A percentile compares a stretch with the other conserved stretches of the same genome.
These are phyloP conservation scores for Schizopygopsis malacanthus DNA, from an alignment of 2,797 vertebrate species.

Conservation along the genomic window DNA sequence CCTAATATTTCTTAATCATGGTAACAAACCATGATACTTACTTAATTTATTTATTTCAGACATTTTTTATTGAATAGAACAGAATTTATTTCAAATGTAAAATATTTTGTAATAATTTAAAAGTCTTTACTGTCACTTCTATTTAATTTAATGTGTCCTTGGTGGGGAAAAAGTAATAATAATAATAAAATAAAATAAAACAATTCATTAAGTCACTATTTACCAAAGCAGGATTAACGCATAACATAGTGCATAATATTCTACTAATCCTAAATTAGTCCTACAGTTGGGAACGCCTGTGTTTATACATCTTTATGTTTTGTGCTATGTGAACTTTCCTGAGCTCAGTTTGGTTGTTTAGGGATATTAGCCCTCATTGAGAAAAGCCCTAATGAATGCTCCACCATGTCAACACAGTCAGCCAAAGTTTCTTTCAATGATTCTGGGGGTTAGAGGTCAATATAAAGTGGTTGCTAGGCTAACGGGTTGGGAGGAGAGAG, in stretches of 20 bases:
- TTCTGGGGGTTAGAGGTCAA: slow-evolving; percentile 16
- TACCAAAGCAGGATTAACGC: not conserved
- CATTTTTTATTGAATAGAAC: not conserved
- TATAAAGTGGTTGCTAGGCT: not conserved
- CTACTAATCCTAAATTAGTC: not conserved
- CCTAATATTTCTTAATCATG: too few species aligned
- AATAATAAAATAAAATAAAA: not conserved
- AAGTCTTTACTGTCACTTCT: not conserved
- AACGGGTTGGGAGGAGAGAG: not conserved
- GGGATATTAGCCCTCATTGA: not conserved
- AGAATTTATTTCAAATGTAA: not conserved
- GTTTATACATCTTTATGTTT: not conserved
- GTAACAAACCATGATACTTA: not conserved
- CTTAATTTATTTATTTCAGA: not conserved
- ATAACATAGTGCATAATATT: not conserved
- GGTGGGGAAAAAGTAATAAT: not conserved
- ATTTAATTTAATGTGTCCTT: not conserved
- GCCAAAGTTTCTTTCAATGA: not conserved
- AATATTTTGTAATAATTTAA: not conserved
- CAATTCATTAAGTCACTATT: not conserved
- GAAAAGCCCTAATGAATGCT: not conserved
- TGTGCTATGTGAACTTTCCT: slow-evolving; percentile 19
- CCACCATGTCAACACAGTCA: not conserved
- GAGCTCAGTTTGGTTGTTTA: slow-evolving; percentile 12
- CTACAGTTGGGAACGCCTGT: not conserved